These are phyloP conservation scores for Pao palembangensis DNA, from an alignment of 2,113 vertebrate genomes.

Conservation along the genomic window DNA sequence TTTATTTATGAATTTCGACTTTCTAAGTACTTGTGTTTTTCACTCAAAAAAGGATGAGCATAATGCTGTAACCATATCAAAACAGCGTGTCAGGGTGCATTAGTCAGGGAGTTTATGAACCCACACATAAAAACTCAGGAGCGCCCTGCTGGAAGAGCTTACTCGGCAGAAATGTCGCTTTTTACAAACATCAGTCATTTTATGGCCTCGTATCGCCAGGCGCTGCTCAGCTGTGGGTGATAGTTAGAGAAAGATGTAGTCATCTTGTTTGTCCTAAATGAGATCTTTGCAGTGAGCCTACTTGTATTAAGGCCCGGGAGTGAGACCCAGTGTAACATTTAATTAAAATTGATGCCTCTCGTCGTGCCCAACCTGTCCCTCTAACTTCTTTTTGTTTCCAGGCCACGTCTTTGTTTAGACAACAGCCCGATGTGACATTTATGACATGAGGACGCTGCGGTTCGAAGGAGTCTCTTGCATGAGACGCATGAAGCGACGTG, in stretches of 20 bases:
- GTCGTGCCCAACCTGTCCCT: conserved; percentile 69
- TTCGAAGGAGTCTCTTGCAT: conserved; percentile 55
- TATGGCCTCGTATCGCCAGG: conserved; percentile 64
- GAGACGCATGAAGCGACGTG: conserved; percentile 48
- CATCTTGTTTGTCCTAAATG: conserved; percentile 75
- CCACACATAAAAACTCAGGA: conserved; percentile 88
- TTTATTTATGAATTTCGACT: conserved; percentile 99
- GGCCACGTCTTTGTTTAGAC: conserved; percentile 71
- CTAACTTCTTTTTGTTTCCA: conserved; percentile 66
- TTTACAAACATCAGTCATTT: conserved; percentile 85
- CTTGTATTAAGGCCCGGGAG: conserved; percentile 70
- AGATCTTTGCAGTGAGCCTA: conserved; percentile 69
- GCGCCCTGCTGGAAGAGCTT: conserved; percentile 91
- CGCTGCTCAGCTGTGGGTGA: conserved; percentile 63
- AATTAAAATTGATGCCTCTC: conserved; percentile 77
- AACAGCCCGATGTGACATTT: conserved; percentile 64
- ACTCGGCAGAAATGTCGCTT: conserved; percentile 92
- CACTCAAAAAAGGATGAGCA: conserved; percentile 99
- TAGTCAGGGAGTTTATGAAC: conserved; percentile 94
- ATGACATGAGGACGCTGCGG: conserved; percentile 51
- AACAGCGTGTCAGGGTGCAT: conserved; percentile 99
- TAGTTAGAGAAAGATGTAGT: conserved; percentile 76
- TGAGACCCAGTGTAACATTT: conserved; percentile 67
- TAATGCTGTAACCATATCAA: conserved; percentile 99
- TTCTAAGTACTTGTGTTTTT: conserved; percentile 99